Percentiles rank a stretch among this genome's conserved stretches.
These are phyloP conservation scores for Drosophila neutralis DNA, from an alignment of 2,888 invertebrate genomes.

Conservation along the genomic window DNA sequence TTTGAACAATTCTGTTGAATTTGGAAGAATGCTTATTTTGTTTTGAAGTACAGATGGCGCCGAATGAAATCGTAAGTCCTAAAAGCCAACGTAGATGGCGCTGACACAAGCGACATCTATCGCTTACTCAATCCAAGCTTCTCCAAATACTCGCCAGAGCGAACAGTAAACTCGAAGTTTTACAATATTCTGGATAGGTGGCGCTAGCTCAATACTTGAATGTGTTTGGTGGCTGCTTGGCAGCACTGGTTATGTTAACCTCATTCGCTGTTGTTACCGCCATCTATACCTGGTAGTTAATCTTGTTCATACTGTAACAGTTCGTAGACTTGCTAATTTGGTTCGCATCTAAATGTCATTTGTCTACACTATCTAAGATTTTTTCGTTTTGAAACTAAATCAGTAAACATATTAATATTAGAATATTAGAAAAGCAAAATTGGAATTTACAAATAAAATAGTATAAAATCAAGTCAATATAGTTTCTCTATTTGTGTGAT, in stretches of 20 bases:
- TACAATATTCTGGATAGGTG: conserved; percentile 4
- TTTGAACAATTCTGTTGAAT: neutral
- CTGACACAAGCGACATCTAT: neutral
- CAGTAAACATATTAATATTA: too few species aligned
- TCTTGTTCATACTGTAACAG: too few species aligned
- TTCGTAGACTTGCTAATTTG: neutral
- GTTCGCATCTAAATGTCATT: neutral
- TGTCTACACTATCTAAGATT: neutral
- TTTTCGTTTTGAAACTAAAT: neutral
- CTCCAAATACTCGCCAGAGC: neutral
- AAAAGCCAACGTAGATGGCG: neutral
- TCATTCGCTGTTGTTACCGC: conserved; percentile 1
- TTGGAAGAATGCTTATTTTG: accelerated
- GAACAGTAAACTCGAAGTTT: accelerated
- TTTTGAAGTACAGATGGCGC: conserved; percentile 12
- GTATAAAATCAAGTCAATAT: neutral
- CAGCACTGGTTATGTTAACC: conserved; percentile 3
- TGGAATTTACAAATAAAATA: neutral
- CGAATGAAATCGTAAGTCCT: too few species aligned
- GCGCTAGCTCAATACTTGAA: conserved; percentile 12
- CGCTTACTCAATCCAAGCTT: neutral
- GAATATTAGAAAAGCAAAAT: too few species aligned
- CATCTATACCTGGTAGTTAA: conserved; percentile 17
- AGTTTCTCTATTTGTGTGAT: neutral
- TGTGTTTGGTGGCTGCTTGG: neutral